Base-by-base conservation (phyloP, 2,888 invertebrate species). In the Torymus aiolomorphi region DNA sequence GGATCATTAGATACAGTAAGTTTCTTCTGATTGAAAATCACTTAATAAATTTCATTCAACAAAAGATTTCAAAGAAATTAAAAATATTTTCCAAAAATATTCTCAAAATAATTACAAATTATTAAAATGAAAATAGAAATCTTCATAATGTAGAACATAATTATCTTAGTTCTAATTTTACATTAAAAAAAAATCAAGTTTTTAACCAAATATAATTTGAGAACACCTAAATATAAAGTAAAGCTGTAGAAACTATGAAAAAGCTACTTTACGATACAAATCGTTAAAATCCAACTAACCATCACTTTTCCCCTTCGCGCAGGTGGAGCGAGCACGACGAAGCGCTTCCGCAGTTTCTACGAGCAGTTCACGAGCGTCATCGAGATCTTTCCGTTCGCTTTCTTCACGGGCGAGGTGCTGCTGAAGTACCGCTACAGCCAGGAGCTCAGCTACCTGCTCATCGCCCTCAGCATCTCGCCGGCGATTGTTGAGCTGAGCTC, bases 1-100 rank as follows among this genome's bases (percentile, higher is more conserved):
- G 90, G 56, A 84, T 89, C 51, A 78, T 89, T 75, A 86, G 89
- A 85, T 90, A 86, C 78, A 89, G 90, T 90, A 86, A 87, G 84
- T 69, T 16, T 56, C 20, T 57, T 52, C 11, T 74, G 52, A 54
- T 73, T 52, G 66, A 67, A 72, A 78, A 14, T 24, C 12, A 12
- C 16, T 67, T 20, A 20, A 20, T 20, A 2, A 1, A 20, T 20
- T 20, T 1, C 14, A 63, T 18, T 70, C 52, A 80, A 51, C 56
- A 49, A 70, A 57, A 20, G 54, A 54, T 18, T 18, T 61, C 10
- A 11, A 61, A 56, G n/a, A 56, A 56, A 56, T 61, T 20, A 13
- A 20, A 16, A 42, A 42, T 42, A 42, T 42, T 42, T 42, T 42
- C 42, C 0, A 42, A 42, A 42, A 42, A 31, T 31, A 31, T 31